Conservation (phyloP, 2,797 vertebrate species). For the Urosaurus nigricauda region DNA sequence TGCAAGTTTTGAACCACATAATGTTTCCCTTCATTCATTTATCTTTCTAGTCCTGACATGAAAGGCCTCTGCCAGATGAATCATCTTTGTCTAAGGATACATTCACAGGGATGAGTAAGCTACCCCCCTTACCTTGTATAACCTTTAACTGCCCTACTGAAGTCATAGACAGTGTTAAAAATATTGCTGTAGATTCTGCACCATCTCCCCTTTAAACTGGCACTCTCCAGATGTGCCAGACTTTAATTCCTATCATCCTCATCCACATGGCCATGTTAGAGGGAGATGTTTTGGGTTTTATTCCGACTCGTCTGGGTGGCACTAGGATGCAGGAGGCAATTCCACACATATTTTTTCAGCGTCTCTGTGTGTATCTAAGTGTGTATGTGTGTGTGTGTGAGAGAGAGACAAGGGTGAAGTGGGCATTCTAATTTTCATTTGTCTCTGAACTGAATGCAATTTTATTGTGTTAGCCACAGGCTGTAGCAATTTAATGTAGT, state of each 20-base stretch:
- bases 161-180: neutral
- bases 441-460: neutral
- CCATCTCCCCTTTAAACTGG: neutral
- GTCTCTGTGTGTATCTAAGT: too few species aligned
- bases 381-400: too few species aligned
- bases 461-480: slow-evolving; percentile 2
- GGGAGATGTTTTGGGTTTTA: neutral
- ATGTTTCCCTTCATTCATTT: neutral
- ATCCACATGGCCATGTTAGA: neutral
- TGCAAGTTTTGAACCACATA: neutral
- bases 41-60: neutral
- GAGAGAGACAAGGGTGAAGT: too few species aligned
- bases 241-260: neutral
- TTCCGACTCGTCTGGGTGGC: neutral
- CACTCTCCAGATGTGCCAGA: too few species aligned
- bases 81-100: neutral
- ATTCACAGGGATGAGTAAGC: neutral
- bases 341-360: neutral
- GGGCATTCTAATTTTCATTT: neutral
- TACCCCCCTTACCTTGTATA: neutral
- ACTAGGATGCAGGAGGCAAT: neutral
- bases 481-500: neutral
- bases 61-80: slow-evolving; percentile 1
- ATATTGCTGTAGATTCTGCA: neutral
- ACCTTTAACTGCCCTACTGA: neutral